Evolutionary conservation across 53 echinoderm and acorn worm species (phyloP), one percentile per base, ranked within the genome.

Genomic region (Hippasteria phrygiana): DNA sequence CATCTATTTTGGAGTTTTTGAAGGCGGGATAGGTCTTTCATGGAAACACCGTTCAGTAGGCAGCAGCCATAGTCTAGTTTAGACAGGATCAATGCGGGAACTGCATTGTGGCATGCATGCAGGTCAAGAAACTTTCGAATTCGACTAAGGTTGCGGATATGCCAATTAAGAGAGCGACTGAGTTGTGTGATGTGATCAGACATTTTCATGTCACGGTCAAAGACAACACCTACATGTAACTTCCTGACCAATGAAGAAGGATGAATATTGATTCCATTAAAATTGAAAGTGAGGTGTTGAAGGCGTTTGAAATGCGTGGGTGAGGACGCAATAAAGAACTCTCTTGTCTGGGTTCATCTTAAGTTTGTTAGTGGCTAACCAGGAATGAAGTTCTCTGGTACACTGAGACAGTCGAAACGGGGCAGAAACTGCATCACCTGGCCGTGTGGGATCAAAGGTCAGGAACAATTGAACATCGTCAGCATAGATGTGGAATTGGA

Each of bases 201-300:
- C n/a, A n/a, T n/a, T n/a, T n/a, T n/a, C n/a, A n/a, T n/a, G n/a
- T n/a, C n/a, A n/a, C n/a, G n/a, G n/a, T n/a, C n/a, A n/a, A 8
- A 14, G 48, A 14, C 42, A 43, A 42, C 36, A 41, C 7, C 46
- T 2, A 22, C 42, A n/a, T 42, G 39, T n/a, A 75, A 46, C 7
- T 75, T 75, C 8, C 75, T 17, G 17, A 75, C 46, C 8, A 42
- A 16, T 1, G 45, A n/a, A 27, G 75, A 75, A 28, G 75, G 45
- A 48, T 28, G 14, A 12, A 75, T n/a, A 39, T 75, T 43, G 28
- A 43, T 41, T 3, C 41, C 43, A 14, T 48, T 12, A 9, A 75
- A 42, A 75, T 75, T 38, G 28, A 75, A 46, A 75, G 45, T n/a
- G 14, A 75, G 75, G 41, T 75, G 75, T 42, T 43, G 75, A 43